Evolutionary conservation across 1,140 invertebrate genomes (phyloP).

Genomic region (Reticulitermes speratus): DNA sequence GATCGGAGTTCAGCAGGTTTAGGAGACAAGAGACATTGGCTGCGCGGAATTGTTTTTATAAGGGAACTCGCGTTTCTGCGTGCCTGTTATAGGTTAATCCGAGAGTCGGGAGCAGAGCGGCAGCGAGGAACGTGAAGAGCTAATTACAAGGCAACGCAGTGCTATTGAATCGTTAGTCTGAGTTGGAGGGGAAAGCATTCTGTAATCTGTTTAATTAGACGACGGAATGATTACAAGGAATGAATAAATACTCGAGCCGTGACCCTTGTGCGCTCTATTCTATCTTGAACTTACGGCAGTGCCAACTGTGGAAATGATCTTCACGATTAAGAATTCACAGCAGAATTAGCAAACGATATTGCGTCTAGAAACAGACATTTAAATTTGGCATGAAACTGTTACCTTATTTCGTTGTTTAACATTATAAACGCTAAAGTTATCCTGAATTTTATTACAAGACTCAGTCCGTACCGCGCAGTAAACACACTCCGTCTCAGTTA

Average conservation of each 20-base stretch:
- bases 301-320: background rate
- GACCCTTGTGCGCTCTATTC: background rate
- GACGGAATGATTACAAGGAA: conserved; percentile 16
- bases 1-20: background rate
- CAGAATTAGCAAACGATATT: background rate
- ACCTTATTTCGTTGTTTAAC: too few species aligned
- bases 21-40: background rate
- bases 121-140: background rate
- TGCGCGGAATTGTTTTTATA: background rate
- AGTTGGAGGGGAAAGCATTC: background rate
- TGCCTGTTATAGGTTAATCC: background rate
- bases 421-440: too few species aligned
- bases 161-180: background rate
- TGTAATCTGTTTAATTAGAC: conserved; percentile 27
- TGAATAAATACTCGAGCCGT: background rate
- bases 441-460: too few species aligned
- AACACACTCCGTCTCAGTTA: too few species aligned
- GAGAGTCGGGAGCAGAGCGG: background rate
- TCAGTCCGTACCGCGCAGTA: too few species aligned
- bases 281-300: background rate
- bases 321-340: background rate
- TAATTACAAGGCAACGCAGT: conserved; percentile 18
- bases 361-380: background rate
- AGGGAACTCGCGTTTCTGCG: background rate
- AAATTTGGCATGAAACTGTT: background rate